Base-by-base conservation (phyloP, 2,888 invertebrate species). In the Pandemis corylana region DNA sequence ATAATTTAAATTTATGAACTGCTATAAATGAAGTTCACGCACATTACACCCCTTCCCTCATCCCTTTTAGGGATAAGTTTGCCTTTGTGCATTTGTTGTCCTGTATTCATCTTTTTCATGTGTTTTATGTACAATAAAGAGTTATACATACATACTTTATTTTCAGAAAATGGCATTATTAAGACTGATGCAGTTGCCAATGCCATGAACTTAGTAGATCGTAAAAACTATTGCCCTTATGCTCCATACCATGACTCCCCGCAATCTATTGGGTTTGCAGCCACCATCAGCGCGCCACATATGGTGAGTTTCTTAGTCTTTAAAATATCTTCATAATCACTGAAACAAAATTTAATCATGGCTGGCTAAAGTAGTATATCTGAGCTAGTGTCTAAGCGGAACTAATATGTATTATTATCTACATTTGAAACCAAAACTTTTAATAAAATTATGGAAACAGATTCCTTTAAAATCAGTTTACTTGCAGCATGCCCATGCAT, bases 261-360 rank as follows among this genome's bases (percentile, higher is more conserved):
- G 0, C 98, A 99, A 89, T 95, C 97, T 68, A 99, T 99, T 86
- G 99, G 99, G 65, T 99, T 96, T 88, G 97, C 98, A 42, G 99
- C 98, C 6, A 99, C 99, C 0, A 99, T 99, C 77, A 98, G 98
- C 91, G 99, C 99, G 51, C 99, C 99, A 12, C 99, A 99, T 88
- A 99, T 99, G 99, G 98, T 98, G 92, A 87, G 82, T 78, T 64
- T 63, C 10, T 61, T 44, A 13, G 13, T 6, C 13, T n/a, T 0
- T n/a, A 5, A 51, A 5, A 51, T 7, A 13, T 51, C n/a, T 46
- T 12, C 28, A 2, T 4, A 36, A 36, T 36, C 28, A 36, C 28
- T 36, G 28, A 36, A 20, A 36, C 28, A 36, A 36, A 36, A 36
- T 36, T 36, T 36, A 36, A 36, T 4, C 28, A 36, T 36, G 28